Base-by-base conservation (phyloP, 2,888 invertebrate genomes). In the Acanthosepion pharaonis region DNA sequence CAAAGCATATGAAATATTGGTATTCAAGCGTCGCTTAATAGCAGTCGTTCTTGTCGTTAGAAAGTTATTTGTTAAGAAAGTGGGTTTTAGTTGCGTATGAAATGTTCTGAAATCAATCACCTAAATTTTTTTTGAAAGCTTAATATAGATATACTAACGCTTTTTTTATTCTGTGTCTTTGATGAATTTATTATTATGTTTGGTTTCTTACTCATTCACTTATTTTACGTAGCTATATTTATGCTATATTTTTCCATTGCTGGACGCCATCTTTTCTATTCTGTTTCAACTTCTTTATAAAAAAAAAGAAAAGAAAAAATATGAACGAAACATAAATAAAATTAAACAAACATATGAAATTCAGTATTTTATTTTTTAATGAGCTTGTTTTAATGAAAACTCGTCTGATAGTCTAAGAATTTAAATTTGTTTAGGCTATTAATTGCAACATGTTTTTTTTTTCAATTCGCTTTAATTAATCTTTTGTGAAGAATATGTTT, bases 361-460 rank as follows among this genome's bases (percentile, higher is more conserved):
- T 78, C 2, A 20, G 5, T 23, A 59, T 23, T 23, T 55, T 15
- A 18, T 59, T 59, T 59, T 78, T 78, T 78, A n/a, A 2, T 11
- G 78, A 15, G 15, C 15, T 78, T 78, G n/a, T n/a, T n/a, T 78
- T 78, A n/a, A 33, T 78, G n/a, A 78, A 78, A 78, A 78, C n/a
- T 78, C n/a, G 9, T 78, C n/a, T 78, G 11, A n/a, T 78, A 78
- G n/a, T n/a, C n/a, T 78, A 78, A 78, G 78, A 78, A 78, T 78
- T 78, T 78, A n/a, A n/a, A 78, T 78, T 78, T 78, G 78, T 78
- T 78, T 78, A 78, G 78, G 78, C 78, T 78, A 78, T 78, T 78
- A 78, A 78, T 78, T 78, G 78, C n/a, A 33, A 78, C 78, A 18
- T 33, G n/a, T 33, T 78, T 78, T 78, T 25, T 25, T n/a, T 23